phyloP scores from a whole-genome alignment of 2,113 vertebrate species.

The Pyxicephalus adspersus region DNA sequence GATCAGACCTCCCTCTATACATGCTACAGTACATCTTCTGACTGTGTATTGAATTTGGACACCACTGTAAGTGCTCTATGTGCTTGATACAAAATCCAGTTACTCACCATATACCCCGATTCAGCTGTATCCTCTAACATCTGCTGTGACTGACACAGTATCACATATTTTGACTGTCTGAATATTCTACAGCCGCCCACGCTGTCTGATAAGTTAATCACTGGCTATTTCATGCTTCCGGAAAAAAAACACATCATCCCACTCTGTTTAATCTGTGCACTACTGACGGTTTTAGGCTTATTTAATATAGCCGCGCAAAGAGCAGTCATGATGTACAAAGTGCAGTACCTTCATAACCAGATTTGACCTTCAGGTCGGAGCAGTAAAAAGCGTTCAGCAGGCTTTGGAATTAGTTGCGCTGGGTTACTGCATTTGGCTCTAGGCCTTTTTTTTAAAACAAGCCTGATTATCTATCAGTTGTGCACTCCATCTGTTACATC shows the following conservation, averaged over 20 bases:
- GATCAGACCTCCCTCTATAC: not conserved
- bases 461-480: not conserved
- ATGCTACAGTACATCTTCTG: not conserved
- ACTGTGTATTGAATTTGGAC: not conserved
- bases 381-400: too few relatives aligned
- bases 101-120: not conserved
- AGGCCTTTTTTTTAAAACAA: too few relatives aligned
- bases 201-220: constrained; percentile 16
- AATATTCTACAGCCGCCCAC: not conserved
- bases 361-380: too few relatives aligned
- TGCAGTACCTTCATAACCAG: too few relatives aligned
- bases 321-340: too few relatives aligned
- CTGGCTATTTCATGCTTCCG: not conserved
- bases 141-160: not conserved
- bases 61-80: not conserved
- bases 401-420: too few relatives aligned
- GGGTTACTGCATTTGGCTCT: too few relatives aligned
- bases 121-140: not conserved
- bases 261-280: not conserved
- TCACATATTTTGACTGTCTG: not conserved
- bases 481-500: constrained; percentile 32
- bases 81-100: too few relatives aligned
- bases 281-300: not conserved
- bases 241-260: constrained; percentile 1
- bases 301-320: too few relatives aligned